Evolutionary conservation across 2,888 invertebrate species (phyloP), one percentile per base, ranked within the genome.

Genomic region (Temnothorax unifasciatus): DNA sequence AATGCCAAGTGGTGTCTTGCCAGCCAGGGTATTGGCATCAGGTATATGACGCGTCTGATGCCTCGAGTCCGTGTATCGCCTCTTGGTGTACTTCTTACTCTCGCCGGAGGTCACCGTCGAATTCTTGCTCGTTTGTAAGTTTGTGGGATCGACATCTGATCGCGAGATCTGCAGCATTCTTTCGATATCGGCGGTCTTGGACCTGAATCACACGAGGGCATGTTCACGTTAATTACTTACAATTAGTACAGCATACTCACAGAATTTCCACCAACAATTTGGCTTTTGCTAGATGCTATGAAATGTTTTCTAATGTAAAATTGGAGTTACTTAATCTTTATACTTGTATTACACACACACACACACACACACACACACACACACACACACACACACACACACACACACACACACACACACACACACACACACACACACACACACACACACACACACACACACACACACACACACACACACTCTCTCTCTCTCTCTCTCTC

Each of bases 121-220:
- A 88, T 90, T 74, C 89, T 96, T 95, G 41, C 77, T 74, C 44
- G 85, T 82, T 69, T 83, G 90, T 13, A 85, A 73, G 21, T 68
- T 57, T 18, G 76, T 18, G 34, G 75, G 44, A 1, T 79, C 74
- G 6, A 84, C 11, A 21, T 96, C 96, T 90, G 95, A 93, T 71
- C 96, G 96, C 89, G 92, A 95, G 87, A 93, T 93, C 54, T 94
- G 94, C 71, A 95, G 93, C 93, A 96, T 96, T 90, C 96, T 95
- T 91, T 97, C 97, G 90, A 97, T 97, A 91, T 97, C 97, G 0
- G 96, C 97, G 0, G 97, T 97, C 94, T 96, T 96, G 2, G 96
- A 97, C 87, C 94, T 94, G 85, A 18, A 90, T 87, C 57, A 34
- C 29, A n/a, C n/a, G 38, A 66, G 38, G 9, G 54, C 13, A 25